A percentile compares a stretch with the other conserved stretches of the same genome.
Conservation (phyloP, 2,888 invertebrate species). For the Carabus problematicus region DNA sequence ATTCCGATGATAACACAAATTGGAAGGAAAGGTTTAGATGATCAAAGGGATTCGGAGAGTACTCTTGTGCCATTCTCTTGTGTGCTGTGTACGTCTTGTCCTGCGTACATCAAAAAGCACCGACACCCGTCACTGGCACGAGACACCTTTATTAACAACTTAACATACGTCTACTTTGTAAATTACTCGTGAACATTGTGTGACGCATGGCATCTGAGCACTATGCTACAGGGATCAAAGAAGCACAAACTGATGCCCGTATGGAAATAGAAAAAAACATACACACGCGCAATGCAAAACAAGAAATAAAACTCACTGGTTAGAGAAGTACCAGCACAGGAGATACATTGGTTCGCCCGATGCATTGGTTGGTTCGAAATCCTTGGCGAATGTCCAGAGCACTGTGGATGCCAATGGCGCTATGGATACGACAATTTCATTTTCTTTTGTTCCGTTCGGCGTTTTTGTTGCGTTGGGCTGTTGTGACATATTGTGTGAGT, state of each 20-base stretch:
- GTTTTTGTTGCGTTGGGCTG: not conserved
- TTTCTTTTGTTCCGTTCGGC: not conserved
- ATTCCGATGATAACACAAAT: not conserved
- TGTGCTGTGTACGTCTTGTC: not conserved
- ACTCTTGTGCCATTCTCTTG: not conserved
- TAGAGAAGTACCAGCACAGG: too few relatives aligned
- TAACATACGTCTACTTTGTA: slow-evolving; percentile 43
- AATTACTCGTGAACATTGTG: slow-evolving; percentile 41
- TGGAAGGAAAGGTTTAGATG: slow-evolving; percentile 8
- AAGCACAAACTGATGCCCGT: slow-evolving; percentile 8
- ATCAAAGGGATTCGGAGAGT: slow-evolving; percentile 11
- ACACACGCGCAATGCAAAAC: too few relatives aligned
- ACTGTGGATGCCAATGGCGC: slow-evolving; percentile 1
- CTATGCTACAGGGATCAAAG: slow-evolving; percentile 22
- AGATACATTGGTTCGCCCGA: not conserved
- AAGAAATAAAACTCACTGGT: too few relatives aligned
- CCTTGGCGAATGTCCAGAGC: not conserved
- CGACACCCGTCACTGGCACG: slow-evolving; percentile 24
- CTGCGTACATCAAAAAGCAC: slow-evolving; percentile 38
- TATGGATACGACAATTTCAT: not conserved
- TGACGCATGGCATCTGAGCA: slow-evolving; percentile 33
- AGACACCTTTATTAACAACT: slow-evolving; percentile 43
- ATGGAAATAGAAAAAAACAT: too few relatives aligned
- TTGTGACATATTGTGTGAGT: too few relatives aligned
- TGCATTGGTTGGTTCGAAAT: not conserved